Percentiles rank a stretch among this genome's conserved stretches.
phyloP scores from a whole-genome alignment of 1,140 invertebrate genomes.

The Camponotus floridanus region DNA sequence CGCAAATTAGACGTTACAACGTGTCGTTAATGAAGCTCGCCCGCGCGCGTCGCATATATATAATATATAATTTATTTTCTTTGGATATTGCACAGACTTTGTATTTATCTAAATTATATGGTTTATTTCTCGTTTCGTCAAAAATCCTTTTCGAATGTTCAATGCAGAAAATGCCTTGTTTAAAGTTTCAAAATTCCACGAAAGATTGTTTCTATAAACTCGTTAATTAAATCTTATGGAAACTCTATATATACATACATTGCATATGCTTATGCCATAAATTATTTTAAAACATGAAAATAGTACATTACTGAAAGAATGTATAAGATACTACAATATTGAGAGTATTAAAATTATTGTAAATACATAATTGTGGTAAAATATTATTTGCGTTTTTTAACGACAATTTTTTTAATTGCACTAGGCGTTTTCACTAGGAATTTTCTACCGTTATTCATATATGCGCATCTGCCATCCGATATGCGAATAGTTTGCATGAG shows the following conservation, averaged over 20 bases:
- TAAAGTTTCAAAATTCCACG: not conserved
- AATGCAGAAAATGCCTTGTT: not conserved
- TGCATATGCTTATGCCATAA: not conserved
- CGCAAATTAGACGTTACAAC: slow-evolving; percentile 49
- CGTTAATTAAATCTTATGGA: slow-evolving; percentile 6
- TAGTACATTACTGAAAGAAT: not conserved
- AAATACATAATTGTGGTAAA: not conserved
- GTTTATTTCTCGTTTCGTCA: not conserved
- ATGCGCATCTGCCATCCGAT: slow-evolving; percentile 8
- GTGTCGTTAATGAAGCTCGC: slow-evolving; percentile 38
- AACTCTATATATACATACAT: not conserved
- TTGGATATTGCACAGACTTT: not conserved
- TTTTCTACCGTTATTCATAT: not conserved
- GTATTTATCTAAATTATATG: not conserved
- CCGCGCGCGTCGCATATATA: not conserved
- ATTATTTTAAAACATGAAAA: not conserved
- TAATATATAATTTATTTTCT: slow-evolving; percentile 30
- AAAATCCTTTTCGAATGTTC: not conserved
- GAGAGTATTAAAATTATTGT: not conserved
- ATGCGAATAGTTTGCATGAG: slow-evolving; percentile 3
- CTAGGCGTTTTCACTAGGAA: not conserved
- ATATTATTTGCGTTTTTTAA: not conserved
- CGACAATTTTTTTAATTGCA: not conserved
- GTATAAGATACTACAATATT: slow-evolving; percentile 21
- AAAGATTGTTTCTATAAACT: not conserved